Percentiles rank a stretch among this genome's conserved stretches.
Conservation (phyloP, 2,797 vertebrate species). For the Megalops cyprinoides region DNA sequence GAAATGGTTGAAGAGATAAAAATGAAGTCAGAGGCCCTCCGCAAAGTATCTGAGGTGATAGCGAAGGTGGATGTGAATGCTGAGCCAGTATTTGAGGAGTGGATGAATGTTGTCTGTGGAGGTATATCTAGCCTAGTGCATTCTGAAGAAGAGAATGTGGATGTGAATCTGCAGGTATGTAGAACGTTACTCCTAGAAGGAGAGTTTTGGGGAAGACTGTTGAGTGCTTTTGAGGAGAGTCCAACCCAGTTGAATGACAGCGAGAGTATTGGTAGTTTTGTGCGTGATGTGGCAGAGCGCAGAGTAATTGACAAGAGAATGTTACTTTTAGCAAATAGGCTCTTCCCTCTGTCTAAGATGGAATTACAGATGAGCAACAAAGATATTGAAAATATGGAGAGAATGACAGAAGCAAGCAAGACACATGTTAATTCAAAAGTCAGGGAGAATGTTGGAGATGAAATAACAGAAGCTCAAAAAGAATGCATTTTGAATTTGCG, state of each 20-base stretch:
- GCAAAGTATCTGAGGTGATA: constrained; percentile 68
- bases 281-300: constrained; percentile 53
- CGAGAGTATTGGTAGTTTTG: constrained; percentile 36
- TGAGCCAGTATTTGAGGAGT: constrained; percentile 55
- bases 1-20: constrained; percentile 70
- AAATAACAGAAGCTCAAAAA: constrained; percentile 11
- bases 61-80: constrained; percentile 60
- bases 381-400: constrained; percentile 35
- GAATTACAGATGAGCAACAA: constrained; percentile 21
- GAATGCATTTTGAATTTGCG: constrained; percentile 36
- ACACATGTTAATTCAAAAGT: constrained; percentile 36
- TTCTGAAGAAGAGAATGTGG: constrained; percentile 47
- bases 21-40: constrained; percentile 67
- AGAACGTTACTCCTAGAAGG: constrained; percentile 59
- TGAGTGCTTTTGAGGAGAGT: constrained; percentile 44
- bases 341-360: constrained; percentile 44
- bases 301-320: constrained; percentile 65
- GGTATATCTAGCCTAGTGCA: constrained; percentile 35
- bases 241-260: constrained; percentile 36
- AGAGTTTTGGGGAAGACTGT: constrained; percentile 72
- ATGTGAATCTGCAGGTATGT: constrained; percentile 49
- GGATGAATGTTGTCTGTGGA: constrained; percentile 63
- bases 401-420: constrained; percentile 8
- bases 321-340: constrained; percentile 55
- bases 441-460: constrained; percentile 30